phyloP scores from a whole-genome alignment of 2,113 vertebrate genomes.

The Glaucomys volans region DNA sequence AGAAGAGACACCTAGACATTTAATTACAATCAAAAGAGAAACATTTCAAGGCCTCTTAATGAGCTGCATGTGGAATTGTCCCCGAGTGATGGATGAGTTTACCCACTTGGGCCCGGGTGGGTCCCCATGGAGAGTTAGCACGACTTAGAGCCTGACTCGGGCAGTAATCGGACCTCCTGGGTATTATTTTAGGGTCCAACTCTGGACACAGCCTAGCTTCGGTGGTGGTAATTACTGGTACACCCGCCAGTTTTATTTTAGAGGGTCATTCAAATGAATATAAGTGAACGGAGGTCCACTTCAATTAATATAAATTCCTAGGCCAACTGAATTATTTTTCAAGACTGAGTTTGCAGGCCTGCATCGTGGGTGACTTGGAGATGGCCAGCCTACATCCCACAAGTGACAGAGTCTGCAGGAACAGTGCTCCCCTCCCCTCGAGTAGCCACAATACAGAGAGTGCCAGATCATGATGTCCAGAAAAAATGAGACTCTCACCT shows the following conservation, averaged over 20 bases:
- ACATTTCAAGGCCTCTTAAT: background rate
- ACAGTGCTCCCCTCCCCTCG: accelerated
- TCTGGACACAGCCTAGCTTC: background rate
- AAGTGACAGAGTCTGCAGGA: background rate
- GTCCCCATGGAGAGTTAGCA: accelerated
- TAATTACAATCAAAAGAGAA: background rate
- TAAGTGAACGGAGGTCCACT: background rate
- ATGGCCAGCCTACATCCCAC: background rate
- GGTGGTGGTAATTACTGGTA: background rate
- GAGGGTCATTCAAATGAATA: background rate
- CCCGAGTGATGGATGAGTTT: background rate
- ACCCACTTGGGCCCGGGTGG: background rate
- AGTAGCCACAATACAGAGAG: background rate
- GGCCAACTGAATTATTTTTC: background rate
- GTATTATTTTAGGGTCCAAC: background rate
- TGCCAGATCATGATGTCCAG: background rate
- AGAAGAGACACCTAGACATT: background rate
- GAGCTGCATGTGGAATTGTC: accelerated
- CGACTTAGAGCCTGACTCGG: too few relatives aligned
- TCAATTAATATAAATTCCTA: background rate
- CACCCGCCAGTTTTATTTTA: background rate
- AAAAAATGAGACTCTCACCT: background rate
- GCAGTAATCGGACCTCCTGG: background rate
- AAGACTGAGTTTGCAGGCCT: background rate
- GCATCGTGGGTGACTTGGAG: accelerated